phyloP scores from a whole-genome alignment of 1,140 invertebrate species.

The Drosophila obscura region DNA sequence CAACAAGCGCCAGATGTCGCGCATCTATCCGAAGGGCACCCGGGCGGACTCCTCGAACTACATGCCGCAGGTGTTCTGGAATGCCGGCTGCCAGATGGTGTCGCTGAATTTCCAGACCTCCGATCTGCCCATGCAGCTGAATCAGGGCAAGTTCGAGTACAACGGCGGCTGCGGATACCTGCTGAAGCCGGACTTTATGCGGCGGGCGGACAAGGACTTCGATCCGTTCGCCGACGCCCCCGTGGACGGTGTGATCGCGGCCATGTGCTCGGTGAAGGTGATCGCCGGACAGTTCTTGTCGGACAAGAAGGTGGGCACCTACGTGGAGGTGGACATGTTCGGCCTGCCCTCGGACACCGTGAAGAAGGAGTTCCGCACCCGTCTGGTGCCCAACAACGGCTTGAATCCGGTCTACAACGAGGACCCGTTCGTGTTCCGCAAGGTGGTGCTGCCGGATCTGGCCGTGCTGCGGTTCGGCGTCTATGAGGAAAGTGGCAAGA shows the following conservation, averaged over 20 bases:
- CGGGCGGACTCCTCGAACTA: constrained; percentile 99
- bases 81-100: constrained; percentile 98
- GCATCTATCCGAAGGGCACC: constrained; percentile 99
- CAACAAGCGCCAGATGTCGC: constrained; percentile 99
- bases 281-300: constrained; percentile 99
- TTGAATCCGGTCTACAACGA: constrained; percentile 99
- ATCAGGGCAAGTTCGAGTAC: constrained; percentile 99
- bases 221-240: constrained; percentile 99
- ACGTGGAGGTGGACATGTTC: constrained; percentile 99
- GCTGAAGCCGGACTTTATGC: constrained; percentile 99
- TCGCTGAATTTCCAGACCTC: constrained; percentile 99
- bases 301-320: constrained; percentile 99
- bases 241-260: constrained; percentile 99
- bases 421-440: constrained; percentile 98
- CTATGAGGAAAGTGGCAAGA: constrained; percentile 98
- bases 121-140: constrained; percentile 99
- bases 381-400: constrained; percentile 97
- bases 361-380: constrained; percentile 98
- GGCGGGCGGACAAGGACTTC: constrained; percentile 96
- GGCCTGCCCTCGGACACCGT: constrained; percentile 99
- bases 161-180: constrained; percentile 98
- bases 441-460: constrained; percentile 98
- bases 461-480: constrained; percentile 99
- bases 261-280: constrained; percentile 98
- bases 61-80: constrained; percentile 99